Evolutionary conservation across 1,140 invertebrate species (phyloP).

Genomic region (Dermatophagoides farinae): DNA sequence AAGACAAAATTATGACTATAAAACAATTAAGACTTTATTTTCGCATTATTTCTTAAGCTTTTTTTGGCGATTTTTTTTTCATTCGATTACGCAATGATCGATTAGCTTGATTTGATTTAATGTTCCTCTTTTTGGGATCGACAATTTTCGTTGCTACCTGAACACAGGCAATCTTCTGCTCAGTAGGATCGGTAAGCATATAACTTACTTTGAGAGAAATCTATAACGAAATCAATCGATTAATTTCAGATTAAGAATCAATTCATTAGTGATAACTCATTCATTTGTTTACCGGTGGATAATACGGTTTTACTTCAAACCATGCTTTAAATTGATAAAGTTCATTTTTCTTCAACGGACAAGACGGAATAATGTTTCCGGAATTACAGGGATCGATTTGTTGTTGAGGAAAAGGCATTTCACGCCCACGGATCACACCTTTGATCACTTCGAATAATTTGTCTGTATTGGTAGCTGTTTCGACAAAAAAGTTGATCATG

Average conservation of each 20-base stretch:
- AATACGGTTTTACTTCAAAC: slow-evolving; percentile 16
- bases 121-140: slow-evolving; percentile 5
- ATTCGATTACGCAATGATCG: not conserved
- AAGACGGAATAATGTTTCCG: slow-evolving; percentile 10
- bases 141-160: slow-evolving; percentile 13
- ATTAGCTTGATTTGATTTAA: slow-evolving; percentile 5
- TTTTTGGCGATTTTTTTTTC: too few species aligned
- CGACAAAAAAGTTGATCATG: too few species aligned
- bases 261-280: not conserved
- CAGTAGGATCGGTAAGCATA: slow-evolving; percentile 9
- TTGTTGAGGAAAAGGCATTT: slow-evolving; percentile 15
- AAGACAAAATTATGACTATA: not conserved
- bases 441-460: slow-evolving; percentile 14
- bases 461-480: slow-evolving; percentile 3
- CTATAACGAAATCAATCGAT: not conserved
- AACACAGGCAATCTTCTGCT: slow-evolving; percentile 11
- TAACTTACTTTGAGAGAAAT: slow-evolving; percentile 17
- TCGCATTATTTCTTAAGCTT: too few species aligned
- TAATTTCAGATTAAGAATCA: not conserved
- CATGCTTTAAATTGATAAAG: slow-evolving; percentile 12
- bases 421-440: slow-evolving; percentile 14
- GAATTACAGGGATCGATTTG: slow-evolving; percentile 12
- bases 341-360: slow-evolving; percentile 12
- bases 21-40: too few species aligned
- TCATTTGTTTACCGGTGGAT: slow-evolving; percentile 11